Evolutionary conservation across 2,888 invertebrate species (phyloP).

Genomic region (Blastobasis adustella): DNA sequence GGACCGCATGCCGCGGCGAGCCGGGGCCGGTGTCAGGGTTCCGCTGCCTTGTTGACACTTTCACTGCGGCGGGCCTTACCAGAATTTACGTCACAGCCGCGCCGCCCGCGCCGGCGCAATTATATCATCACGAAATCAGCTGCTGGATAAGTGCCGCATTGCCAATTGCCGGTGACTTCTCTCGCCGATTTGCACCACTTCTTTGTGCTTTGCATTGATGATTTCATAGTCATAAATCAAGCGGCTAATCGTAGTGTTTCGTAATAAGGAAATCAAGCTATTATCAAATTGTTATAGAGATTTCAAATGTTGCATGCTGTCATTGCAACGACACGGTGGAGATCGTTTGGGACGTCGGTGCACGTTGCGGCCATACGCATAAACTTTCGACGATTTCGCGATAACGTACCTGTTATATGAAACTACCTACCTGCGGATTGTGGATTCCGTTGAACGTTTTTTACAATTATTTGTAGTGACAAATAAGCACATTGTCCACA

Average conservation of each 20-base stretch:
- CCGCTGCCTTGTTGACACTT: conserved; percentile 50
- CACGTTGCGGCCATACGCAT: too few species aligned
- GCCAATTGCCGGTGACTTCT: conserved; percentile 17
- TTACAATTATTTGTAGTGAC: too few species aligned
- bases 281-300: not conserved
- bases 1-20: not conserved
- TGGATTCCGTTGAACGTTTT: too few species aligned
- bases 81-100: conserved; percentile 56
- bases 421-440: too few species aligned
- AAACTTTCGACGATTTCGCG: too few species aligned
- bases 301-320: not conserved
- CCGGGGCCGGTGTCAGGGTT: conserved; percentile 37
- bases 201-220: not conserved
- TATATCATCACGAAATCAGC: conserved; percentile 62
- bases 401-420: too few species aligned
- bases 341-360: too few species aligned
- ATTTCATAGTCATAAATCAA: not conserved
- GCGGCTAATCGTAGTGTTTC: not conserved
- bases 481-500: too few species aligned
- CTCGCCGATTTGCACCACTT: not conserved
- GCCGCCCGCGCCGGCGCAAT: conserved; percentile 47
- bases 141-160: conserved; percentile 37
- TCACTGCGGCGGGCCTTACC: conserved; percentile 51
- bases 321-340: not conserved
- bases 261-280: not conserved